Percentiles rank a stretch among this genome's conserved stretches.
Conservation (phyloP, 2,113 vertebrate genomes). For the Mustela nigripes region DNA sequence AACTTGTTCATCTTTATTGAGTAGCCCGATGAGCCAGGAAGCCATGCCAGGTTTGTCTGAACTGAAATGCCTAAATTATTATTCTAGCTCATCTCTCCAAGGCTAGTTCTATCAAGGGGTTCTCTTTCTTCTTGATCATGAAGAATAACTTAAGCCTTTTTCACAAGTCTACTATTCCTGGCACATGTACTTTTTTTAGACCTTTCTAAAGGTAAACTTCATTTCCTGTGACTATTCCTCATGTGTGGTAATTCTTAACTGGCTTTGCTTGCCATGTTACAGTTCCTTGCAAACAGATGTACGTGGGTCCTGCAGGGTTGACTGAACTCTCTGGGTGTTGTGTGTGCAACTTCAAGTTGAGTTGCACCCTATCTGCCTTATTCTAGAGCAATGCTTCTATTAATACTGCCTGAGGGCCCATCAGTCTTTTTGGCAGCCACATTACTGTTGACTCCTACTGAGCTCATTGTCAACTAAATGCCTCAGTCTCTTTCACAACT, state of each 20-base stretch:
- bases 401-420: constrained; percentile 54
- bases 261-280: background rate
- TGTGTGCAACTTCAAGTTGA: background rate
- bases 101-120: background rate
- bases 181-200: background rate
- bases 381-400: background rate
- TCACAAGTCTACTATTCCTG: background rate
- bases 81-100: background rate
- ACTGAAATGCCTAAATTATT: background rate
- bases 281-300: background rate
- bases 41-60: background rate
- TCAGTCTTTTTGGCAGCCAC: constrained; percentile 65
- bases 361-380: background rate
- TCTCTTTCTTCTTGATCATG: background rate
- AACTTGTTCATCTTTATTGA: background rate
- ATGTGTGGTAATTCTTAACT: background rate
- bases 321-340: background rate
- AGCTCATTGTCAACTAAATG: constrained; percentile 71
- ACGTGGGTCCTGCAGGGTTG: background rate
- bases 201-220: constrained; percentile 19
- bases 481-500: constrained; percentile 68
- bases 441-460: constrained; percentile 58
- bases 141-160: background rate
- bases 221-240: background rate
- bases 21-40: background rate